These are phyloP conservation scores for Python bivittatus DNA, from an alignment of 2,113 vertebrate genomes.

Conservation along the genomic window DNA sequence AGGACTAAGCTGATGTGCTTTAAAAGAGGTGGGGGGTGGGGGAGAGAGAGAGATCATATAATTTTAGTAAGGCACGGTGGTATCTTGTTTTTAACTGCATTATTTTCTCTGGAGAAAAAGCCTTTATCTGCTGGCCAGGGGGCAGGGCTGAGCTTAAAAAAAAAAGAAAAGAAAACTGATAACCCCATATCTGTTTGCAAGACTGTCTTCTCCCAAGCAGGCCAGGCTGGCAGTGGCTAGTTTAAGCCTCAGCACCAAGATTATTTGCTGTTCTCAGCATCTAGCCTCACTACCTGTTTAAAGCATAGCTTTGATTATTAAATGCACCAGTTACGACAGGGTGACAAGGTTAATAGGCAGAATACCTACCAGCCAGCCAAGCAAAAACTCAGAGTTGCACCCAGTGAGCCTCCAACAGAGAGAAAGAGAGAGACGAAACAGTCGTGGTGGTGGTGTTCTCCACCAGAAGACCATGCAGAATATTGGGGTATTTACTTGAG, in stretches of 20 bases:
- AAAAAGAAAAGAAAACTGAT: conserved; percentile 38
- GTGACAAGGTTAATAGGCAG: conserved; percentile 95
- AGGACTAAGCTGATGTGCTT: conserved; percentile 64
- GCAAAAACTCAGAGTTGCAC: conserved; percentile 88
- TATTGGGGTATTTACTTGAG: conserved; percentile 23
- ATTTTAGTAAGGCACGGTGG: neutral
- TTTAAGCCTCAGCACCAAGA: conserved; percentile 67
- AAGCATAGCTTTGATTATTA: conserved; percentile 89
- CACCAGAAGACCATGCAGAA: conserved; percentile 67
- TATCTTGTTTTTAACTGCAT: neutral
- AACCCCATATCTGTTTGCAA: conserved; percentile 61
- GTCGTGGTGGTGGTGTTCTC: conserved; percentile 18
- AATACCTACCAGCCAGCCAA: conserved; percentile 91
- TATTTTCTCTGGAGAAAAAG: conserved; percentile 31
- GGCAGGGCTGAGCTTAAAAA: conserved; percentile 32
- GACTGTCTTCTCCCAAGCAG: conserved; percentile 67
- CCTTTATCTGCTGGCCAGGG: conserved; percentile 31
- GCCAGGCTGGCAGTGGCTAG: conserved; percentile 69
- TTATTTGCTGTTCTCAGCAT: conserved; percentile 74
- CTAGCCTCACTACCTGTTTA: conserved; percentile 80
- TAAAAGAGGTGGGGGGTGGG: conserved; percentile 45
- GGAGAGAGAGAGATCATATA: rapidly evolving
- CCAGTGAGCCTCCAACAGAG: conserved; percentile 81
- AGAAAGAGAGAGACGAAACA: conserved; percentile 68
- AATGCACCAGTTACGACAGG: conserved; percentile 92